Base-by-base conservation (phyloP, 2,797 vertebrate species). In the Hyperoplus immaculatus region DNA sequence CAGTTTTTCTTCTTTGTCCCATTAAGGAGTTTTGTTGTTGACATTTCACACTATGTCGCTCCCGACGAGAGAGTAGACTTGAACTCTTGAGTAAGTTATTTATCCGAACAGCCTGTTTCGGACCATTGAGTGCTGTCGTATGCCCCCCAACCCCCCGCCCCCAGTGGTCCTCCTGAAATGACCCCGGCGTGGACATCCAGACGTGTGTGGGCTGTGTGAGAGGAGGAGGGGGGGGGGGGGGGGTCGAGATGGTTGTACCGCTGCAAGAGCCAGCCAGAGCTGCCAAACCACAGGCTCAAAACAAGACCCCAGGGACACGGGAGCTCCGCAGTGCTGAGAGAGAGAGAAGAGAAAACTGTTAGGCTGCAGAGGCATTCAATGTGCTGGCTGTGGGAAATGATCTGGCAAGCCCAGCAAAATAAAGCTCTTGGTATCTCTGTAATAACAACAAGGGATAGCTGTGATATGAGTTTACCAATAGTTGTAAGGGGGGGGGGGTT, bases 261-360 rank as follows among this genome's bases (percentile, higher is more conserved):
- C 80, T 69, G 72, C 61, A 49, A 79, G 80, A 86, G 82, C 80
- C 85, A 79, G 69, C 68, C 77, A 59, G 72, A 83, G 72, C 85
- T 92, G 90, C 91, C 91, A 91, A 89, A 91, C 89, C 89, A 80
- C 85, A 62, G 85, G 79, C 91, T 82, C 29, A 69, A 89, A 92
- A 90, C 90, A 85, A 92, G 89, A 88, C 92, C 88, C 90, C 59
- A 69, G 91, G 88, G 92, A 93, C 84, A 58, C 0, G 36, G 83
- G 82, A 87, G 87, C 85, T 82, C 64, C 71, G 79, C 77, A 69
- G 84, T 4, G 67, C 80, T 77, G 15, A 63, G 68, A 78, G 73
- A 79, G 61, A 78, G 70, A 16, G 49, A 47, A 54, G 57, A 72
- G 75, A 75, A 78, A 81, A 87, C 82, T 77, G 81, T 83, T 68